Percentiles rank a stretch among this genome's conserved stretches.
Conservation (phyloP, 37 sponge, comb jelly and placozoan species). For the Tethya wilhelma region DNA sequence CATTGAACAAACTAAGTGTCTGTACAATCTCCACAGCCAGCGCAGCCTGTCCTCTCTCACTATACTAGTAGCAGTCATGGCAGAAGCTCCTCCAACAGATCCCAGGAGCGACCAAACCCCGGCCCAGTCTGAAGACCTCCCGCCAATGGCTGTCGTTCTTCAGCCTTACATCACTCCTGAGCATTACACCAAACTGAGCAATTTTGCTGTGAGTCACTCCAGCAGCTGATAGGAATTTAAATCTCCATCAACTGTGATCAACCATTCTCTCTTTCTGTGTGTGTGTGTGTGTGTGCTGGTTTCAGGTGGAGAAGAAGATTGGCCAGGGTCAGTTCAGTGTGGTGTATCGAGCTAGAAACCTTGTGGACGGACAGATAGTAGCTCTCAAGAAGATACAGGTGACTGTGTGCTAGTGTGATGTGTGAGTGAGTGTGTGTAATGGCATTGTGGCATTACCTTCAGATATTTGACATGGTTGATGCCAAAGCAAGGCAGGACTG, state of each 20-base stretch:
- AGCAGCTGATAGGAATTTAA: too few species aligned
- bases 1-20: too few species aligned
- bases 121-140: background rate
- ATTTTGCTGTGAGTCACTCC: background rate
- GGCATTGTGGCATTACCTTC: background rate
- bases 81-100: too few species aligned
- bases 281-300: conserved; percentile 1
- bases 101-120: too few species aligned
- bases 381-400: conserved; percentile 99
- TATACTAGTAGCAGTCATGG: too few species aligned
- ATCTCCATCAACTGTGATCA: too few species aligned
- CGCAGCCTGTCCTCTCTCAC: too few species aligned
- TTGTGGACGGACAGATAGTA: conserved; percentile 71
- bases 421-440: background rate
- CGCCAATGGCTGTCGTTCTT: background rate
- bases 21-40: too few species aligned
- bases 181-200: conserved; percentile 25
- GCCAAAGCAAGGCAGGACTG: conserved; percentile 99
- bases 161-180: conserved; percentile 32
- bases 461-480: conserved; percentile 99
- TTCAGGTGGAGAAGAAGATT: conserved; percentile 91
- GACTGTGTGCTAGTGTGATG: background rate
- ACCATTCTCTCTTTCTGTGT: background rate
- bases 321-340: conserved; percentile 99
- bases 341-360: conserved; percentile 86